phyloP scores from a whole-genome alignment of 2,797 vertebrate genomes.

The Anguilla pacifica region DNA sequence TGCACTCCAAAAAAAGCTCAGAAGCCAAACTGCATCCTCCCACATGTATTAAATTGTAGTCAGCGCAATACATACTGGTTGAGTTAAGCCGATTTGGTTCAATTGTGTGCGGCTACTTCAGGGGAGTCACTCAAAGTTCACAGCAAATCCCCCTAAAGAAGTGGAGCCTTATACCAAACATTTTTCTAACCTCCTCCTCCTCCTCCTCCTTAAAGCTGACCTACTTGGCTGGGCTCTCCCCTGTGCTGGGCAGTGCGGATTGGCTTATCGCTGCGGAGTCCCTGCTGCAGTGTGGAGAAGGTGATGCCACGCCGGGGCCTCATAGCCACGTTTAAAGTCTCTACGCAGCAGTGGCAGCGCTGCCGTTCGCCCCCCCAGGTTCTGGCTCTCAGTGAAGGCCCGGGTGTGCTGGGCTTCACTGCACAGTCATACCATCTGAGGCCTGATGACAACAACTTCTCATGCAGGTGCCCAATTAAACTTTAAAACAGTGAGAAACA shows the following conservation, averaged over 20 bases:
- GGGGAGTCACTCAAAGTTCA: slow-evolving; percentile 71
- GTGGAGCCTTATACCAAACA: slow-evolving; percentile 55
- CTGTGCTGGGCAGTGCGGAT: slow-evolving; percentile 24
- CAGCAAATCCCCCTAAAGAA: slow-evolving; percentile 60
- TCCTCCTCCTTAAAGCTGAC: slow-evolving; percentile 56
- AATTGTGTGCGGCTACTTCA: slow-evolving; percentile 30
- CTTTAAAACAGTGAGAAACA: not conserved
- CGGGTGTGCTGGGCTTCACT: not conserved
- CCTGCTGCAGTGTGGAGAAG: slow-evolving; percentile 27
- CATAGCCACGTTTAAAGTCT: slow-evolving; percentile 57
- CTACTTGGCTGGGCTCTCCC: slow-evolving; percentile 55
- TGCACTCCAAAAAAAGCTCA: slow-evolving; percentile 13
- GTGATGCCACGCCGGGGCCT: not conserved
- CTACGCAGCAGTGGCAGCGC: not conserved
- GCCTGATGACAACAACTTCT: not conserved
- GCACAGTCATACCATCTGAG: not conserved
- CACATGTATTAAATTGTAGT: slow-evolving; percentile 20
- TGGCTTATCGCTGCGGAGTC: slow-evolving; percentile 26
- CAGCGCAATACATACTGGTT: slow-evolving; percentile 26
- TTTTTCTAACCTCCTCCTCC: slow-evolving; percentile 32
- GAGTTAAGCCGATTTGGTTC: slow-evolving; percentile 33
- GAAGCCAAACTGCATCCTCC: slow-evolving; percentile 10
- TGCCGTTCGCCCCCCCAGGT: not conserved
- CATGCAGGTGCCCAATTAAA: not conserved
- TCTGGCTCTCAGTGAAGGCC: not conserved